A percentile compares a stretch with the other conserved stretches of the same genome.
Conservation (phyloP, 2,888 invertebrate genomes). For the Athetis lepigone region DNA sequence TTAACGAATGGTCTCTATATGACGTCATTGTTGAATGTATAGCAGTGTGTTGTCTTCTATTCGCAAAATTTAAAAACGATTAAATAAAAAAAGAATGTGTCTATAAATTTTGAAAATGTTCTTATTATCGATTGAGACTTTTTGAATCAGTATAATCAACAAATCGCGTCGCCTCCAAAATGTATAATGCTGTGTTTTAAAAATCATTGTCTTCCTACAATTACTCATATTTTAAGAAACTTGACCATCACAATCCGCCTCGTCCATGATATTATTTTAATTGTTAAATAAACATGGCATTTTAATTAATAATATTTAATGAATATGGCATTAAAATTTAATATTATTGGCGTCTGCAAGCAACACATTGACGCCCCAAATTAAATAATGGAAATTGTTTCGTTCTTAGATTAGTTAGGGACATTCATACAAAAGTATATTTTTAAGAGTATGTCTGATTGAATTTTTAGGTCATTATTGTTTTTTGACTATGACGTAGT, state of each 20-base stretch:
- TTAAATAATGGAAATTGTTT: conserved; percentile 63
- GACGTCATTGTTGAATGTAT: conserved; percentile 8
- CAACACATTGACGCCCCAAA: conserved; percentile 72
- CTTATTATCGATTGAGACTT: neutral
- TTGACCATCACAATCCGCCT: conserved; percentile 51
- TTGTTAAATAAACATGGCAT: conserved; percentile 31
- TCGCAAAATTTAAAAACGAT: neutral
- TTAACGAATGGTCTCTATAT: neutral
- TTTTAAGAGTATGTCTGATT: conserved; percentile 79
- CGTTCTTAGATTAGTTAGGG: conserved; percentile 67
- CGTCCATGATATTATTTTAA: conserved; percentile 29
- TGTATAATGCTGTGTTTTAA: neutral
- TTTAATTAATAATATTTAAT: conserved; percentile 17
- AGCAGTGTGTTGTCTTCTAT: conserved; percentile 24
- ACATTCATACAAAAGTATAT: conserved; percentile 71
- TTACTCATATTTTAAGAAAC: conserved; percentile 26
- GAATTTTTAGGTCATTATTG: conserved; percentile 64
- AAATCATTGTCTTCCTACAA: conserved; percentile 37
- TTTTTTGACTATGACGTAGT: conserved; percentile 46
- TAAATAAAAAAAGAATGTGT: neutral
- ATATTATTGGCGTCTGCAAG: conserved; percentile 60
- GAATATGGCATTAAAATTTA: conserved; percentile 1
- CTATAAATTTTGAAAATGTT: neutral
- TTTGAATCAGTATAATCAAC: neutral
- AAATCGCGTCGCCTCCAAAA: neutral